Percentiles rank a stretch among this genome's conserved stretches.
Evolutionary conservation across 2,113 vertebrate species (phyloP).

Genomic region (Theropithecus gelada): DNA sequence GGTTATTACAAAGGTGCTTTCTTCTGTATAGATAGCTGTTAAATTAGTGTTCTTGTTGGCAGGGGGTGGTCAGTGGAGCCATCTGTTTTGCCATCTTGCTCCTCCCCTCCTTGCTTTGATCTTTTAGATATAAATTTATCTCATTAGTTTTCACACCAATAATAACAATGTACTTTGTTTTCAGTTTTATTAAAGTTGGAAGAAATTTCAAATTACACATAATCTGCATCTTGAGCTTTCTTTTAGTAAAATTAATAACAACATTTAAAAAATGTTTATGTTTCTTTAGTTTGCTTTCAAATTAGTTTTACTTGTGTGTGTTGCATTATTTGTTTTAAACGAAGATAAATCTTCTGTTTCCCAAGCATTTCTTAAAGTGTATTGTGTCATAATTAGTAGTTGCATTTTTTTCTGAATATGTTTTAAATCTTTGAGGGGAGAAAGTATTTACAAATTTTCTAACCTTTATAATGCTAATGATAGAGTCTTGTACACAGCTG

Average conservation of each 20-base stretch:
- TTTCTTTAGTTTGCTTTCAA: background rate
- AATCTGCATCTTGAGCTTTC: conserved; percentile 13
- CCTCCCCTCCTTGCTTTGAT: too few species aligned
- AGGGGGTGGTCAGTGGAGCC: too few species aligned
- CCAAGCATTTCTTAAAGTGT: background rate
- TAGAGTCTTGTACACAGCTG: background rate
- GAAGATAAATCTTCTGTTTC: background rate
- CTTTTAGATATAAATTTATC: background rate
- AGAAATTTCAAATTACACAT: conserved; percentile 48
- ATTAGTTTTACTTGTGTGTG: background rate
- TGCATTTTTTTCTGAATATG: background rate
- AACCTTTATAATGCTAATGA: background rate
- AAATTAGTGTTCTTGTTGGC: too few species aligned
- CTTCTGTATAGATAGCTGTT: too few species aligned
- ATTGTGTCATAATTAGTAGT: background rate
- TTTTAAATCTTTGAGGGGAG: background rate
- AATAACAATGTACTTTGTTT: background rate
- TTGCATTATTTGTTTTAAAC: background rate
- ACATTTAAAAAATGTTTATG: background rate
- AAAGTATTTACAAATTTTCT: background rate
- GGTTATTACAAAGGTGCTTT: too few species aligned
- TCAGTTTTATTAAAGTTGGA: conserved; percentile 9
- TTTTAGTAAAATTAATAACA: conserved; percentile 17
- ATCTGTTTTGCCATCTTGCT: too few species aligned
- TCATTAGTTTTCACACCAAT: background rate